Evolutionary conservation across 2,888 invertebrate genomes (phyloP).

Genomic region (Enchytraeus crypticus): DNA sequence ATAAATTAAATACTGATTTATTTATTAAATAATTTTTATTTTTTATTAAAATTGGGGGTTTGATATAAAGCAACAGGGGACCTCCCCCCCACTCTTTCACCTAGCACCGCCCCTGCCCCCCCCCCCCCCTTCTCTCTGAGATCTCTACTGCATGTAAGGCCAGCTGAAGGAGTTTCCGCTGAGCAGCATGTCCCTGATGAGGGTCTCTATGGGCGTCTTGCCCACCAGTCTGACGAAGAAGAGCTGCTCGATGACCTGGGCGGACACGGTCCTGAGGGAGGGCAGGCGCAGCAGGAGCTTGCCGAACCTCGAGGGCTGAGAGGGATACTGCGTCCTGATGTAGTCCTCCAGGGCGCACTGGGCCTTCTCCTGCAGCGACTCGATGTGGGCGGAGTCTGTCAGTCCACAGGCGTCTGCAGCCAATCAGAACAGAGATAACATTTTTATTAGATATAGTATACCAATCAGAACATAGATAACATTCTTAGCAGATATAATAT

Average conservation of each 20-base stretch:
- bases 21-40: too few relatives aligned
- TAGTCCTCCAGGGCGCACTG: slow-evolving; percentile 97
- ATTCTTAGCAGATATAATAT: too few relatives aligned
- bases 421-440: too few relatives aligned
- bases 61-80: too few relatives aligned
- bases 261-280: slow-evolving; percentile 85
- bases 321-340: slow-evolving; percentile 91
- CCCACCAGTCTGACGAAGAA: slow-evolving; percentile 95
- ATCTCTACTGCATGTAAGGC: slow-evolving; percentile 75
- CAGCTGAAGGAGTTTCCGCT: too few relatives aligned
- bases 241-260: slow-evolving; percentile 87
- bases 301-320: slow-evolving; percentile 91
- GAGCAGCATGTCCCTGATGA: slow-evolving; percentile 90
- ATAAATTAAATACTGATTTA: too few relatives aligned
- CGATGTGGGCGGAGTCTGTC: slow-evolving; percentile 88
- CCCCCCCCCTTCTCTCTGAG: slow-evolving; percentile 13
- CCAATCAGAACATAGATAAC: too few relatives aligned
- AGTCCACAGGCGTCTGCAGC: slow-evolving; percentile 87
- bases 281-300: slow-evolving; percentile 84
- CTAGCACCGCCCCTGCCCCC: too few relatives aligned
- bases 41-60: too few relatives aligned
- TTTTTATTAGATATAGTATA: too few relatives aligned
- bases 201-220: slow-evolving; percentile 92
- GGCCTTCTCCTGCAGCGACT: slow-evolving; percentile 91
- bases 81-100: too few relatives aligned